Base-by-base conservation (phyloP, 2,888 invertebrate species). In the Stenodera caucasica region DNA sequence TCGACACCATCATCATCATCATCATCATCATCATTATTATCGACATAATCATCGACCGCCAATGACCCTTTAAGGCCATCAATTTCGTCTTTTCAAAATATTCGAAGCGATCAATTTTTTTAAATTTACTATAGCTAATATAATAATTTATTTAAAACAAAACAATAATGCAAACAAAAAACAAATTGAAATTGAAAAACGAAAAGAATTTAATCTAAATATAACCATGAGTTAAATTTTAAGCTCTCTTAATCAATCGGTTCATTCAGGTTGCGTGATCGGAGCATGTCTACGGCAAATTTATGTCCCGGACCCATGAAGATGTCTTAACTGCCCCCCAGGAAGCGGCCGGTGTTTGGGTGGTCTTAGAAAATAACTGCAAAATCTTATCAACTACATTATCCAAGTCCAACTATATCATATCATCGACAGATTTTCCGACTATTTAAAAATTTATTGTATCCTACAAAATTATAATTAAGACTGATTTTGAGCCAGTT, bases 281-380 rank as follows among this genome's bases (percentile, higher is more conserved):
- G 69, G 75, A 70, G 69, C 72, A 74, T 68, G 76, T 75, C 74
- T 68, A 69, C 72, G 70, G 72, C 72, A 73, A 77, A 78, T 78
- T 77, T 78, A 78, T 77, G 76, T 75, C 72, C 75, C 70, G 75
- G 76, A 68, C 77, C 77, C 71, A 74, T 73, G 74, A 78, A 78
- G 79, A 79, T 73, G 75, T 73, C 73, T 77, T 75, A 75, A 76
- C 72, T 75, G 77, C 78, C 79, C 77, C 79, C 79, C 78, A 77
- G 78, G 77, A 78, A 75, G 77, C 78, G 70, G 72, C 73, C 71
- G 71, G 73, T 70, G 74, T 75, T 74, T 75, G 75, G 75, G 75
- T 75, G 75, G 75, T 75, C 75, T 73, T 72, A 71, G 72, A 73
- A 65, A 62, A 52, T 26, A 29, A 57, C 62, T 65, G 65, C 57